A percentile compares a stretch with the other conserved stretches of the same genome.
These are phyloP conservation scores for Halictus quadricinctus DNA, from an alignment of 2,888 invertebrate genomes.

Conservation along the genomic window DNA sequence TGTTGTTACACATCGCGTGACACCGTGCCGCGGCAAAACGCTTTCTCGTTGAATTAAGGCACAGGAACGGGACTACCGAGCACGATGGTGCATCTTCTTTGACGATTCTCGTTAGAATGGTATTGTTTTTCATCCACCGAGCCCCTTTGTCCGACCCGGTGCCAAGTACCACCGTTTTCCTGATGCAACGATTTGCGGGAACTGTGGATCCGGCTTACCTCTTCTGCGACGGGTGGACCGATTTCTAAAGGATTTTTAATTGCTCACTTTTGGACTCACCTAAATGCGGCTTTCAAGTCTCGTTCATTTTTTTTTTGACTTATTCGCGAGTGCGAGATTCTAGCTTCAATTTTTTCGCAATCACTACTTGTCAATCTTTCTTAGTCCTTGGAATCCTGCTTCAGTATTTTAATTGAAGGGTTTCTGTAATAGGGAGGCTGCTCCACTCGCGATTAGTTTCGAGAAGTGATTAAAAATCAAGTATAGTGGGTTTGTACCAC, in stretches of 20 bases:
- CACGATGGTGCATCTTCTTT: slow-evolving; percentile 36
- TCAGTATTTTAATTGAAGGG: too few species aligned
- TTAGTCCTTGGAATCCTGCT: too few species aligned
- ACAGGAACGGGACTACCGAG: slow-evolving; percentile 23
- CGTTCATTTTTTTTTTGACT: too few species aligned
- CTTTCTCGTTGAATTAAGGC: neutral
- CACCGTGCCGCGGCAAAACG: slow-evolving; percentile 27
- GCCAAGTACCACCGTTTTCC: slow-evolving; percentile 16
- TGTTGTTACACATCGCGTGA: slow-evolving; percentile 52
- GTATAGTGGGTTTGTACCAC: too few species aligned
- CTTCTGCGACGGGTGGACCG: neutral
- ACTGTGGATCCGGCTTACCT: neutral
- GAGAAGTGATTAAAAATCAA: too few species aligned
- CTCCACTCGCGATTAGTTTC: too few species aligned
- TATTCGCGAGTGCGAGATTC: neutral
- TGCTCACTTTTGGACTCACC: neutral
- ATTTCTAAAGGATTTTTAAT: neutral
- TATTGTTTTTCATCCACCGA: slow-evolving; percentile 21
- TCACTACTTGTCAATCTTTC: neutral
- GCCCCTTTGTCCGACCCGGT: slow-evolving; percentile 5
- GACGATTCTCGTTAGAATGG: slow-evolving; percentile 28
- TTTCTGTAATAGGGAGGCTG: too few species aligned
- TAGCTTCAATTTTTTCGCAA: neutral
- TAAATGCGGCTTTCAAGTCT: neutral
- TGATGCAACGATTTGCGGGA: neutral